Evolutionary conservation across 2,888 invertebrate species (phyloP).

Genomic region (Spodoptera littoralis): DNA sequence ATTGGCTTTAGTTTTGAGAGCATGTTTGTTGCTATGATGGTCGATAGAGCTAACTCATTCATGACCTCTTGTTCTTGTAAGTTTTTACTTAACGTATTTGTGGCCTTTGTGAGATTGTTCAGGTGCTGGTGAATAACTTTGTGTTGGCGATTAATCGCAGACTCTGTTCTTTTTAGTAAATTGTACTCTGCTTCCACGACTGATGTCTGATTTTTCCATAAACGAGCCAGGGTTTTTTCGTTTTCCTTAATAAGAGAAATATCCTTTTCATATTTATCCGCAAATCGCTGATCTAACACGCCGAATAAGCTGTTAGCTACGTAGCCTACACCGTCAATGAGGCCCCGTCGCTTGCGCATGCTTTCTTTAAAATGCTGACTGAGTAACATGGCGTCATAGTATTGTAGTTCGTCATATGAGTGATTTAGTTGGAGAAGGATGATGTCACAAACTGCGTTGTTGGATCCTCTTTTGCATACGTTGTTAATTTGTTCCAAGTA

Average conservation of each 20-base stretch:
- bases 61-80: no score
- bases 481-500: neutral
- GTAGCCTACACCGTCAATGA: neutral
- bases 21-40: no score
- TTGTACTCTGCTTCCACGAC: slow-evolving; percentile 9
- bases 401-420: neutral
- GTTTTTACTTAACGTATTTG: no score
- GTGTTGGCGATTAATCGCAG: neutral
- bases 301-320: slow-evolving; percentile 2
- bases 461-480: neutral
- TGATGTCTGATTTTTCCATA: slow-evolving; percentile 9
- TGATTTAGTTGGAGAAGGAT: neutral
- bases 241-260: neutral
- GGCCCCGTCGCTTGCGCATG: neutral
- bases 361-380: neutral
- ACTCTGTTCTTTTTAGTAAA: slow-evolving; percentile 2
- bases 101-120: neutral
- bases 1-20: no score
- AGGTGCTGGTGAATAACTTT: slow-evolving; percentile 6
- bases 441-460: neutral
- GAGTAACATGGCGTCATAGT: slow-evolving; percentile 3
- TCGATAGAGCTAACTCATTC: no score
- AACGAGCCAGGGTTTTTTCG: neutral
- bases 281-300: slow-evolving; percentile 1
- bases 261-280: neutral